Conservation (phyloP, 1,140 invertebrate genomes). For the Aphelinus certus region DNA sequence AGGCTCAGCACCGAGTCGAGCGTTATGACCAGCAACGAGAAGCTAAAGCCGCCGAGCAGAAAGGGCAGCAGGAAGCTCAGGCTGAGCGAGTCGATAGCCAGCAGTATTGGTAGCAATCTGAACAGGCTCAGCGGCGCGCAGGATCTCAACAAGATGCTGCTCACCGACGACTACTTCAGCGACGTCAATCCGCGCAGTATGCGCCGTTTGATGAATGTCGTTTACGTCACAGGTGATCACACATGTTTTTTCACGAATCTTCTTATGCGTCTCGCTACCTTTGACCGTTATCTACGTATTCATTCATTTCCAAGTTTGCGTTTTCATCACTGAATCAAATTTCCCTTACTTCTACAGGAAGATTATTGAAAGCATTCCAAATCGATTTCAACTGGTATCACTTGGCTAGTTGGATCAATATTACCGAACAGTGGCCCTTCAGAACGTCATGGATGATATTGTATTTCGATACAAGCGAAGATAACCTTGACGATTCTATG, state of each 20-base stretch:
- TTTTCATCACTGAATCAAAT: not conserved
- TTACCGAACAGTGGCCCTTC: slow-evolving; percentile 99
- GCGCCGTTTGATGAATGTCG: slow-evolving; percentile 95
- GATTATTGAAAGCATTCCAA: slow-evolving; percentile 96
- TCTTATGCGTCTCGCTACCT: no score
- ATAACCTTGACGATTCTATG: slow-evolving; percentile 84
- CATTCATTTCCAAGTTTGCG: not conserved
- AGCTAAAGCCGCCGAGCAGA: slow-evolving; percentile 67
- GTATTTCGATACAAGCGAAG: slow-evolving; percentile 90
- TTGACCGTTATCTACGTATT: no score
- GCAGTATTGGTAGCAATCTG: slow-evolving; percentile 87
- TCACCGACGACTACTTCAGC: slow-evolving; percentile 95
- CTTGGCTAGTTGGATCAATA: slow-evolving; percentile 95
- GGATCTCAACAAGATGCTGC: slow-evolving; percentile 84
- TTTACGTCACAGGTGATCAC: slow-evolving; percentile 87
- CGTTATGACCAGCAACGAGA: slow-evolving; percentile 81
- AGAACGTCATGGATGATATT: slow-evolving; percentile 97
- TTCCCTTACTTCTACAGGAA: slow-evolving; percentile 69
- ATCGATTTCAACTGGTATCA: slow-evolving; percentile 99
- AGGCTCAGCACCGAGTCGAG: slow-evolving; percentile 80
- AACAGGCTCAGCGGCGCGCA: slow-evolving; percentile 78
- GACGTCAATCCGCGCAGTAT: slow-evolving; percentile 98
- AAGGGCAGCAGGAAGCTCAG: slow-evolving; percentile 76
- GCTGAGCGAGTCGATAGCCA: slow-evolving; percentile 87
- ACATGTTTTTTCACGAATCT: not conserved